Evolutionary conservation across 2,113 vertebrate genomes (phyloP).

Genomic region (Nyctibius bracteatus): DNA sequence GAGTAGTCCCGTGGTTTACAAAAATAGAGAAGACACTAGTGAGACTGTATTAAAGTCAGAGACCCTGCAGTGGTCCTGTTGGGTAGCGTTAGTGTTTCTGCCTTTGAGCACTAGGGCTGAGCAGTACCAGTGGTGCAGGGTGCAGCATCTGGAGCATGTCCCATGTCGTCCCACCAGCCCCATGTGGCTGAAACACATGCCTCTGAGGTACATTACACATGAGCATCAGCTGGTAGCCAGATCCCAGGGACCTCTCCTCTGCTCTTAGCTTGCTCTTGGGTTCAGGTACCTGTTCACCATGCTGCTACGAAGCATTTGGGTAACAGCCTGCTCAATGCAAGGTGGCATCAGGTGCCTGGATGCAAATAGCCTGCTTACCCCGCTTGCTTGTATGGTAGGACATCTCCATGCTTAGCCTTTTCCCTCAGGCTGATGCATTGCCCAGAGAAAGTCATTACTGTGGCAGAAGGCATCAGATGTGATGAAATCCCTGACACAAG

Average conservation of each 20-base stretch:
- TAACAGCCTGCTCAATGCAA: accelerated
- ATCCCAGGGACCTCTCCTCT: not conserved
- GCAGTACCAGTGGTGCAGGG: no score
- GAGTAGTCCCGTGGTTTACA: accelerated
- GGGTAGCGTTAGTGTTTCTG: not conserved
- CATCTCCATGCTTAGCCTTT: not conserved
- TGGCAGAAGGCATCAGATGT: not conserved
- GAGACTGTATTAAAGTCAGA: not conserved
- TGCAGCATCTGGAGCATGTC: accelerated
- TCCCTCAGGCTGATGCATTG: not conserved
- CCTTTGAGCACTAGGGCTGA: not conserved
- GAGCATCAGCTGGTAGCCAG: not conserved
- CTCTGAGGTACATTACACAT: not conserved
- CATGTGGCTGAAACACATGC: accelerated
- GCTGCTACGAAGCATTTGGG: not conserved
- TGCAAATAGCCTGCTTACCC: not conserved
- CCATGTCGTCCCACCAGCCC: no score
- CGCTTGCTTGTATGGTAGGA: not conserved
- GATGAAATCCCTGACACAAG: not conserved
- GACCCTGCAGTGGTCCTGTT: not conserved
- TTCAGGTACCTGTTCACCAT: not conserved
- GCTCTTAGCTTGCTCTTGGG: not conserved
- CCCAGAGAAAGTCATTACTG: not conserved
- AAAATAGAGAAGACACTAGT: not conserved
- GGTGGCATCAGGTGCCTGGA: not conserved